Evolutionary conservation across 1,140 invertebrate species (phyloP).

Genomic region (Tetragnatha versicolor): DNA sequence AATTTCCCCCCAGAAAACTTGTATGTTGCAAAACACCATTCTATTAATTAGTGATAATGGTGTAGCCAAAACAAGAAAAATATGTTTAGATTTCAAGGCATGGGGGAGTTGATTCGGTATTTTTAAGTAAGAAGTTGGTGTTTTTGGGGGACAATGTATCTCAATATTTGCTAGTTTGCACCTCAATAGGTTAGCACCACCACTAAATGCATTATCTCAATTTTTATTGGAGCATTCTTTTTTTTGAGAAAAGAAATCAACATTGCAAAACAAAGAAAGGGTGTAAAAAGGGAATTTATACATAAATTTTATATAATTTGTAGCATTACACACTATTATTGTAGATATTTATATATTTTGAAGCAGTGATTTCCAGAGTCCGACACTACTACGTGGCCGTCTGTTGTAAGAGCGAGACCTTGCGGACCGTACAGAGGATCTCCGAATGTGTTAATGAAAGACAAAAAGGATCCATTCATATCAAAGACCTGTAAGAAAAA

Average conservation of each 20-base stretch:
- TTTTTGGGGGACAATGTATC: no score
- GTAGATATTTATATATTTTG: slow-evolving; percentile 69
- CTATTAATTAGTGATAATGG: no score
- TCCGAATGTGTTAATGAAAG: slow-evolving; percentile 68
- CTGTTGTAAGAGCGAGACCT: slow-evolving; percentile 66
- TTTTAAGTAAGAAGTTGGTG: no score
- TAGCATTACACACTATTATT: slow-evolving; percentile 57
- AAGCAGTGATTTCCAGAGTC: slow-evolving; percentile 72
- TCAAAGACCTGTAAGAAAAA: slow-evolving; percentile 68
- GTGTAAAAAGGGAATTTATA: slow-evolving; percentile 35
- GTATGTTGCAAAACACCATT: no score
- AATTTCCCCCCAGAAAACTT: no score
- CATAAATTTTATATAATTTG: neutral
- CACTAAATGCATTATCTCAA: neutral
- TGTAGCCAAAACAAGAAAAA: no score
- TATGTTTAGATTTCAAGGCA: no score
- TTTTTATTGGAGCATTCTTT: slow-evolving; percentile 12
- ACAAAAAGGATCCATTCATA: slow-evolving; percentile 68
- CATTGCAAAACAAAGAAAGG: neutral
- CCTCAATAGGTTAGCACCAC: neutral
- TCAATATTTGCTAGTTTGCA: no score
- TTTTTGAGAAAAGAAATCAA: neutral
- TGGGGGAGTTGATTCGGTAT: no score
- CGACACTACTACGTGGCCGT: slow-evolving; percentile 69
- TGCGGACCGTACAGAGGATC: slow-evolving; percentile 71